These are phyloP conservation scores for Ganaspis sp. DNA, from an alignment of 1,140 invertebrate genomes.

Conservation along the genomic window DNA sequence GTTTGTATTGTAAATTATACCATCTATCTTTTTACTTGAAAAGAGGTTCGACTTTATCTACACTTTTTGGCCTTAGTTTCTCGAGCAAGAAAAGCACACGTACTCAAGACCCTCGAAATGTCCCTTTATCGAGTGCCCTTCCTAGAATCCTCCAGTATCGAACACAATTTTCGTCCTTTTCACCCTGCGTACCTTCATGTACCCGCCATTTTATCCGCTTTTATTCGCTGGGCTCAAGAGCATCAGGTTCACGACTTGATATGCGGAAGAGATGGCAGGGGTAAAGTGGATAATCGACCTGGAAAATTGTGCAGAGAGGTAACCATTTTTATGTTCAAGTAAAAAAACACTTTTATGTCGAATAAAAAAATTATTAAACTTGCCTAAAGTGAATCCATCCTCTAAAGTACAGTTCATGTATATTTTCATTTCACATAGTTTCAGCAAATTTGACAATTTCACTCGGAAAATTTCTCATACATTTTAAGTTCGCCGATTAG, in stretches of 20 bases:
- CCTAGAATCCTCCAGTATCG: background rate
- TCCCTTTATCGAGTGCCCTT: constrained; percentile 4
- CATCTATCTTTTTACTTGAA: background rate
- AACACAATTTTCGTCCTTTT: constrained; percentile 20
- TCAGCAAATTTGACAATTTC: background rate
- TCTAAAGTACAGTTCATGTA: background rate
- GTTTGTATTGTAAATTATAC: background rate
- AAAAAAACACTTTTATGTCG: constrained; percentile 2
- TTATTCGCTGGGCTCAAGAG: constrained; percentile 10
- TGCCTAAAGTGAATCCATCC: background rate
- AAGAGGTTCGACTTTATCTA: constrained; percentile 3
- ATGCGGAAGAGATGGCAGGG: background rate
- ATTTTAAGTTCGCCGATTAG: no score
- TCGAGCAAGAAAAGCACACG: background rate
- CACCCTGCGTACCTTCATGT: background rate
- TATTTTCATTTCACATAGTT: background rate
- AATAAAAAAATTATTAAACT: constrained; percentile 14
- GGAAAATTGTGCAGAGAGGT: constrained; percentile 18
- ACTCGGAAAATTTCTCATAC: no score
- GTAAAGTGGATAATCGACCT: constrained; percentile 19
- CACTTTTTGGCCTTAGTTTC: background rate
- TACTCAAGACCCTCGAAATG: constrained; percentile 4
- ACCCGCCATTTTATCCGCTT: constrained; percentile 1
- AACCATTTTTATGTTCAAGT: constrained; percentile 18
- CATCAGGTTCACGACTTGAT: constrained; percentile 12